These are phyloP conservation scores for Phalangium opilio DNA, from an alignment of 2,888 invertebrate species.

Conservation along the genomic window DNA sequence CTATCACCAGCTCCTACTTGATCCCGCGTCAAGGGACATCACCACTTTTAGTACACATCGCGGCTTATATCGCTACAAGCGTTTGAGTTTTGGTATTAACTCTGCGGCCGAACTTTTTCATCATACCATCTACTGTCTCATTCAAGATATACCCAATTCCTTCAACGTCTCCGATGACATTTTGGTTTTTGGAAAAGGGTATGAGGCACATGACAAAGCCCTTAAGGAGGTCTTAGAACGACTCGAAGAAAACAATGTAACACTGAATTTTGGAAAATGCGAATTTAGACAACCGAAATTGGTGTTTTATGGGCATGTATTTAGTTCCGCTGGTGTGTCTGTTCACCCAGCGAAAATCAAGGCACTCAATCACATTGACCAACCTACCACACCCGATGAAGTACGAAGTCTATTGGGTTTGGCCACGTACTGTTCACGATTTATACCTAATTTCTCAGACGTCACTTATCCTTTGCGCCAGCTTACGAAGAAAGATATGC, in stretches of 20 bases:
- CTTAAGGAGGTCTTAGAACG: not conserved
- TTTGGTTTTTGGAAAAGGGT: no score
- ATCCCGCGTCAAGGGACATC: constrained; percentile 24
- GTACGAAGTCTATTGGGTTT: no score
- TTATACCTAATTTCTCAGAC: no score
- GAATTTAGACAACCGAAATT: not conserved
- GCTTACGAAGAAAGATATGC: not conserved
- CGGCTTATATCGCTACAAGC: constrained; percentile 26
- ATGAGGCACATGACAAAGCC: not conserved
- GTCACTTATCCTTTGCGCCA: not conserved
- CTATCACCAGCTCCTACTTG: constrained; percentile 30
- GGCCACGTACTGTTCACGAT: no score
- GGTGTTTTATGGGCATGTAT: not conserved
- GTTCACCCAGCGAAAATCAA: not conserved
- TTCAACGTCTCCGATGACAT: not conserved
- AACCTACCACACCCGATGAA: not conserved
- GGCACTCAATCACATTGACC: not conserved
- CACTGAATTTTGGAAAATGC: not conserved
- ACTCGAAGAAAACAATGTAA: not conserved
- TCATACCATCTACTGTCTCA: not conserved
- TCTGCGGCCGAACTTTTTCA: not conserved
- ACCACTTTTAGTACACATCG: constrained; percentile 29
- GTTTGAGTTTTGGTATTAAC: not conserved
- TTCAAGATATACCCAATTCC: not conserved
- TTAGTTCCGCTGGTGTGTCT: not conserved